Base-by-base conservation (phyloP, 2,113 vertebrate species). In the Polyodon spathula region DNA sequence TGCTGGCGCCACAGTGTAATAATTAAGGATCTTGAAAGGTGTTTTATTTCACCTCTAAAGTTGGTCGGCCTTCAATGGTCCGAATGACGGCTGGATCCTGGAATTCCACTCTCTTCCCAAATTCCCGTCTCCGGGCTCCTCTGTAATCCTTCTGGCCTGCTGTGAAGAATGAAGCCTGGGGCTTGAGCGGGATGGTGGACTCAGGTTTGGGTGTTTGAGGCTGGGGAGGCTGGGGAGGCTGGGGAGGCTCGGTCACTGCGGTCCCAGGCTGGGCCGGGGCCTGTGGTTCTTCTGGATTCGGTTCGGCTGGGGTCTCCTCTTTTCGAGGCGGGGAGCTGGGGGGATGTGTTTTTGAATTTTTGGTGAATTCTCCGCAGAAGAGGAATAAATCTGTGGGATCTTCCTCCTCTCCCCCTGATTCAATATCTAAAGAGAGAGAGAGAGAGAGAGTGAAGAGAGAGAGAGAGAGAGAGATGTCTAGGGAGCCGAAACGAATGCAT, bases 11-110 rank as follows among this genome's bases (percentile, higher is more conserved):
- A n/a, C n/a, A n/a, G n/a, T n/a, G n/a, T n/a, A n/a, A n/a, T n/a
- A n/a, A n/a, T n/a, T n/a, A n/a, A n/a, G n/a, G n/a, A n/a, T n/a
- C n/a, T n/a, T n/a, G n/a, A n/a, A n/a, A n/a, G n/a, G 1, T 11
- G 14, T 12, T 10, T 6, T 15, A 8, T 1, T 0, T 76, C 69
- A 92, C 92, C 90, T 93, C 90, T 10, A 81, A 44, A 0, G 84
- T 86, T n/a, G 80, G 84, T 5, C 82, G 77, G 6, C 86, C 84
- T 58, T 85, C 82, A 46, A 93, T 81, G 0, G 77, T 90, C 61
- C 73, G 87, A 69, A 96, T 83, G 70, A 93, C 88, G 0, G 92
- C 90, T 1, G 92, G 92, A 68, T 94, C 92, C 54, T 89, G 79
- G 62, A 94, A 76, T 50, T 87, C 73, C 60, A 76, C 80, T 4